Conservation (phyloP, 2,888 invertebrate species). For the Myopa testacea region DNA sequence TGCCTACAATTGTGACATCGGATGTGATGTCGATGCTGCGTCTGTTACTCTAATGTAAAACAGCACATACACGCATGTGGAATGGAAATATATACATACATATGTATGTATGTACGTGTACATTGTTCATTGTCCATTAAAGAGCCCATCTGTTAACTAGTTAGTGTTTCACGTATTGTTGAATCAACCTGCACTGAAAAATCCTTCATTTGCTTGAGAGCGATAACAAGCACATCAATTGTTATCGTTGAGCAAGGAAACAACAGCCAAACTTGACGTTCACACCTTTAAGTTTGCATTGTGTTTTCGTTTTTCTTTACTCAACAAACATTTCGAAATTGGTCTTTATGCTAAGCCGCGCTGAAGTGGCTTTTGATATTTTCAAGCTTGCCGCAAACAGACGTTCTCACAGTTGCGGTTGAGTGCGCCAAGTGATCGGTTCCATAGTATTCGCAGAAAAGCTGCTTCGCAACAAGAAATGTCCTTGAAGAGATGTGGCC, state of each 20-base stretch:
- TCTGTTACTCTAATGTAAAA: too few relatives aligned
- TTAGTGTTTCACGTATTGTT: too few relatives aligned
- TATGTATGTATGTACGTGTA: too few relatives aligned
- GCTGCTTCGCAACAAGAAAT: constrained; percentile 55
- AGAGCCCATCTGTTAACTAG: too few relatives aligned
- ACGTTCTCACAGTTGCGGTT: constrained; percentile 52
- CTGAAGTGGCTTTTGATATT: constrained; percentile 42
- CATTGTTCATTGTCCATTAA: too few relatives aligned
- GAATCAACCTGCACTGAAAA: too few relatives aligned
- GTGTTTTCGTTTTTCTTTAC: constrained; percentile 17
- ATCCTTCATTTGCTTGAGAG: not conserved
- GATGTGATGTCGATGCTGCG: too few relatives aligned
- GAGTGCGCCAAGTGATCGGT: constrained; percentile 48
- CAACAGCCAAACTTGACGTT: constrained; percentile 12
- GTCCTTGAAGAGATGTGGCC: not conserved
- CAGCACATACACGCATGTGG: too few relatives aligned
- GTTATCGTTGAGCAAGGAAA: constrained; percentile 20
- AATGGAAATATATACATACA: too few relatives aligned
- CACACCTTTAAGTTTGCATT: constrained; percentile 16
- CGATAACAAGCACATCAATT: constrained; percentile 24
- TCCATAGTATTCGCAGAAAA: not conserved
- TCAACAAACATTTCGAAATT: constrained; percentile 44
- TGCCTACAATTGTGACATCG: too few relatives aligned
- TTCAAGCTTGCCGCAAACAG: not conserved
- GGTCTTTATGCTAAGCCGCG: not conserved